phyloP scores from a whole-genome alignment of 2,888 invertebrate genomes.

The Ypsolopha sequella region DNA sequence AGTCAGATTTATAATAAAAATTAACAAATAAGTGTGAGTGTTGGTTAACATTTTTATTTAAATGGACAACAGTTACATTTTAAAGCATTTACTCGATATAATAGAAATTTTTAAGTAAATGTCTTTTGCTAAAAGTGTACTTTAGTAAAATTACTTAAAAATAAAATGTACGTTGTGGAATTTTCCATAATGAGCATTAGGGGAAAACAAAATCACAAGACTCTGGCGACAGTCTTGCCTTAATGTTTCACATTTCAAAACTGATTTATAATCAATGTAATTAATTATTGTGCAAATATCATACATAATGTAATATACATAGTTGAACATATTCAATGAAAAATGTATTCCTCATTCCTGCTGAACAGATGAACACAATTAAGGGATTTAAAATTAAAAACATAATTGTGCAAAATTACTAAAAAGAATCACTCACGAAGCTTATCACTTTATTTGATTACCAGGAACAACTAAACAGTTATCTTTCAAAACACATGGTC shows the following conservation, averaged over 20 bases:
- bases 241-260: slow-evolving; percentile 1
- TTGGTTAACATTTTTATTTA: slow-evolving; percentile 58
- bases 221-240: slow-evolving; percentile 49
- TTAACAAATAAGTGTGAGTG: slow-evolving; percentile 66
- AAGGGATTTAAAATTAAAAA: slow-evolving; percentile 32
- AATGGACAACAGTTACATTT: slow-evolving; percentile 57
- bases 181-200: slow-evolving; percentile 33
- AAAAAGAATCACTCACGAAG: slow-evolving; percentile 42
- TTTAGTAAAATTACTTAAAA: slow-evolving; percentile 52
- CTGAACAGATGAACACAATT: slow-evolving; percentile 32
- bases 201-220: slow-evolving; percentile 19
- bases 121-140: slow-evolving; percentile 64
- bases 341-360: slow-evolving; percentile 19
- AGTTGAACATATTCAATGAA: slow-evolving; percentile 25
- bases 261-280: neutral
- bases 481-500: slow-evolving; percentile 27
- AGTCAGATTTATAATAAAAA: slow-evolving; percentile 63
- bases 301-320: slow-evolving; percentile 41
- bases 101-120: slow-evolving; percentile 49
- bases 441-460: slow-evolving; percentile 52
- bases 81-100: slow-evolving; percentile 58
- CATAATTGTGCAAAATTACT: slow-evolving; percentile 55
- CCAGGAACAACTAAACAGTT: slow-evolving; percentile 19
- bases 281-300: slow-evolving; percentile 43
- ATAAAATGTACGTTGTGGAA: slow-evolving; percentile 42